phyloP scores from a whole-genome alignment of 1,140 invertebrate genomes.

The Lycorma delicatula region DNA sequence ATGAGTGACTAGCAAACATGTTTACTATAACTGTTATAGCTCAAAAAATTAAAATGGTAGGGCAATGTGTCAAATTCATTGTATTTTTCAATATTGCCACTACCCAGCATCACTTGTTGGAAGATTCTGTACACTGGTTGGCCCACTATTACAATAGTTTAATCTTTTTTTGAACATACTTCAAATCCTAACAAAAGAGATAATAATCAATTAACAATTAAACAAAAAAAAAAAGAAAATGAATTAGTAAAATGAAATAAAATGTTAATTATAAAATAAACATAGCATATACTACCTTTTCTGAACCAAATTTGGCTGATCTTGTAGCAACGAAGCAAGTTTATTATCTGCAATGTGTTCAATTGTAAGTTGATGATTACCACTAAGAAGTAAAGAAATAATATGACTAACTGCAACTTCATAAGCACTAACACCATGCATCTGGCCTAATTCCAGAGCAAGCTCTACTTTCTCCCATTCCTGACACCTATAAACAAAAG shows the following conservation, averaged over 20 bases:
- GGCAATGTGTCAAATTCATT: too few species aligned
- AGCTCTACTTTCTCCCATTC: conserved; percentile 24
- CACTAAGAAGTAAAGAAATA: conserved; percentile 18
- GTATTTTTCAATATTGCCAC: too few species aligned
- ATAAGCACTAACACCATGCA: conserved; percentile 18
- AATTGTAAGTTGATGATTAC: conserved; percentile 5
- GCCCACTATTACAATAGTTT: too few species aligned
- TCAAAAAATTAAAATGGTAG: too few species aligned
- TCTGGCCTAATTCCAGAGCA: conserved; percentile 21
- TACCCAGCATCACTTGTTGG: too few species aligned
- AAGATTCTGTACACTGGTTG: too few species aligned
- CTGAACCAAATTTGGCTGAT: conserved; percentile 12
- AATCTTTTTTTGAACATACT: too few species aligned
- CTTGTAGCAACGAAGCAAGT: conserved; percentile 16
- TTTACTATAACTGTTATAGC: too few species aligned
- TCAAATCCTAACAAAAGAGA: not conserved
- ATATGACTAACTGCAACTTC: conserved; percentile 23
- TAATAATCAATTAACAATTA: not conserved
- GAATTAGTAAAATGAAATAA: not conserved
- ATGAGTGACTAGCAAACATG: too few species aligned
- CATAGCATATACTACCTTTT: conserved; percentile 16
- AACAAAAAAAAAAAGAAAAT: not conserved
- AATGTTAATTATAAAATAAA: not conserved
- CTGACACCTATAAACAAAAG: conserved; percentile 22
- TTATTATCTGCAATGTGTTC: conserved; percentile 16